Evolutionary conservation across 2,797 vertebrate genomes (phyloP).

Genomic region (Hephaestus fuliginosus): DNA sequence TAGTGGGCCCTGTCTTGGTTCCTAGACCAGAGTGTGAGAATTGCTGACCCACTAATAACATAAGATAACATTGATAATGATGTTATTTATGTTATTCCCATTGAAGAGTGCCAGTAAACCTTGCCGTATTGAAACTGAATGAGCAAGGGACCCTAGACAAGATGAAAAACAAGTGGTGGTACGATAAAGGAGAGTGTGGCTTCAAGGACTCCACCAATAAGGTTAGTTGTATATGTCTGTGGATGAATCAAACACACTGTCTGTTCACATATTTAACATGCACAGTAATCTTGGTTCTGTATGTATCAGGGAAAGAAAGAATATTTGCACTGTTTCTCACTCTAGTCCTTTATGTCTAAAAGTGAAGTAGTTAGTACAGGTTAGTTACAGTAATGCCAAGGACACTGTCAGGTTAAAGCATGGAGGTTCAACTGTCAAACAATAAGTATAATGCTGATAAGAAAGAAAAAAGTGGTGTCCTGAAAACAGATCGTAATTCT

Average conservation of each 20-base stretch:
- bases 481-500: background rate
- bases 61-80: constrained; percentile 99
- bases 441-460: constrained; percentile 3
- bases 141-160: constrained; percentile 99
- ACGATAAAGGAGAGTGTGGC: constrained; percentile 91
- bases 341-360: constrained; percentile 14
- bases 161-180: constrained; percentile 99
- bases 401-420: background rate
- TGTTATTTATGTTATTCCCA: constrained; percentile 99
- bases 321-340: background rate
- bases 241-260: constrained; percentile 62
- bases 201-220: constrained; percentile 90
- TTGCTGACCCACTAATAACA: constrained; percentile 91
- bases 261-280: constrained; percentile 51
- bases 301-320: constrained; percentile 5
- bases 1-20: constrained; percentile 34
- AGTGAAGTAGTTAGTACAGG: constrained; percentile 1
- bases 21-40: constrained; percentile 70
- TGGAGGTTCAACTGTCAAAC: background rate
- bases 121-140: constrained; percentile 99
- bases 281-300: constrained; percentile 39
- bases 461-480: constrained; percentile 5
- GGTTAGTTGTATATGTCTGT: constrained; percentile 92
- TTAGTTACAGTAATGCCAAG: background rate
- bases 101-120: constrained; percentile 99